Conservation (phyloP, 1,140 invertebrate species). For the Triops cancriformis region DNA sequence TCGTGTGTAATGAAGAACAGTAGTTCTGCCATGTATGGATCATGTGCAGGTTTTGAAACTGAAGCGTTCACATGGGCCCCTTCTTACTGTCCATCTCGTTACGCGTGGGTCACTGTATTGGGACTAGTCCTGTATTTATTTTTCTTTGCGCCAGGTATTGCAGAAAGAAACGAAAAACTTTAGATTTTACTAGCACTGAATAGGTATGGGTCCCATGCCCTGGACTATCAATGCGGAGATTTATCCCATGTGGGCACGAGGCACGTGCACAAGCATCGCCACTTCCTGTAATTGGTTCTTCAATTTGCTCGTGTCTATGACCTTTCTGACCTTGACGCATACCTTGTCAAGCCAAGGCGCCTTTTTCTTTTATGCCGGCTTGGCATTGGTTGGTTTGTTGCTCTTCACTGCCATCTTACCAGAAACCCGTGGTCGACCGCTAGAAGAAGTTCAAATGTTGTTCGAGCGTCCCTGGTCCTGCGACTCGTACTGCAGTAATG, state of each 20-base stretch:
- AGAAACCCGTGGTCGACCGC: slow-evolving; percentile 47
- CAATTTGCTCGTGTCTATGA: slow-evolving; percentile 52
- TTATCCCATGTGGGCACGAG: slow-evolving; percentile 53
- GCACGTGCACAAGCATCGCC: slow-evolving; percentile 48
- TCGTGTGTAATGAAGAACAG: neutral
- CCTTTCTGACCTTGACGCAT: slow-evolving; percentile 45
- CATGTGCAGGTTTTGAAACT: neutral
- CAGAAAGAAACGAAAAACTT: neutral
- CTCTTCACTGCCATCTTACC: slow-evolving; percentile 46
- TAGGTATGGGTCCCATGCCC: slow-evolving; percentile 53
- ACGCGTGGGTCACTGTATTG: slow-evolving; percentile 45
- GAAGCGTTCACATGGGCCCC: slow-evolving; percentile 38
- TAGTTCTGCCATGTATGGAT: neutral
- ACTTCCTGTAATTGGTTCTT: slow-evolving; percentile 53
- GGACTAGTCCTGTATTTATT: slow-evolving; percentile 47
- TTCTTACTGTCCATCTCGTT: slow-evolving; percentile 45
- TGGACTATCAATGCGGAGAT: slow-evolving; percentile 59
- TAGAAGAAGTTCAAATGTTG: slow-evolving; percentile 47
- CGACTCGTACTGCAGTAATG: slow-evolving; percentile 17
- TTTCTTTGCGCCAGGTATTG: slow-evolving; percentile 46
- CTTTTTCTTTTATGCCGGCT: slow-evolving; percentile 47
- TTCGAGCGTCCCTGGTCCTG: slow-evolving; percentile 38
- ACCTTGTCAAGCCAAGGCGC: slow-evolving; percentile 38
- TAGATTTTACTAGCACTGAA: neutral
- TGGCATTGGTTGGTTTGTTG: slow-evolving; percentile 44